Evolutionary conservation across 2,797 vertebrate species (phyloP).

Genomic region (Distichodus sexfasciatus): DNA sequence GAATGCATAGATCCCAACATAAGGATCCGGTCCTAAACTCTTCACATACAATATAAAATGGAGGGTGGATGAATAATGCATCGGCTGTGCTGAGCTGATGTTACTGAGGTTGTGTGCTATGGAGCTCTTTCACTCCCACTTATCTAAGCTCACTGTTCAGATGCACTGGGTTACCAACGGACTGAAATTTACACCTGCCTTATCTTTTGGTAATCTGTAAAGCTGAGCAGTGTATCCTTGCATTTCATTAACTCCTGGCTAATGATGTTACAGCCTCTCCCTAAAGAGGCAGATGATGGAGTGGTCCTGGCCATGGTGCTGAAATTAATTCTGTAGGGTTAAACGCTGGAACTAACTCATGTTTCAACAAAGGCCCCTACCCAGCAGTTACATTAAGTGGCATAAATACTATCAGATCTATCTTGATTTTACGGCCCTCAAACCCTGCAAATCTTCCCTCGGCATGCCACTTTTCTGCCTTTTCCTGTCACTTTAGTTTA

Average conservation of each 20-base stretch:
- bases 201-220: constrained; percentile 93
- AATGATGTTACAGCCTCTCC: constrained; percentile 99
- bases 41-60: constrained; percentile 7
- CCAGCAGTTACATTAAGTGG: constrained; percentile 97
- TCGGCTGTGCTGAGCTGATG: neutral
- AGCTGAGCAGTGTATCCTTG: constrained; percentile 99
- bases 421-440: constrained; percentile 83
- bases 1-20: neutral
- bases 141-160: neutral
- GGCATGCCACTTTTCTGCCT: constrained; percentile 20
- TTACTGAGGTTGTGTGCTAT: neutral
- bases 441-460: constrained; percentile 70
- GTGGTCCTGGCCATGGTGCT: constrained; percentile 90
- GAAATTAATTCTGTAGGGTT: constrained; percentile 99
- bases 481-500: constrained; percentile 34
- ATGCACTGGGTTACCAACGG: constrained; percentile 51
- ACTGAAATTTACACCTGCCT: constrained; percentile 92
- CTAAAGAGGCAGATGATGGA: constrained; percentile 97
- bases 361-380: constrained; percentile 98
- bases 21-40: neutral
- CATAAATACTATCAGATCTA: constrained; percentile 94
- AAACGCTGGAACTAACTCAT: constrained; percentile 99
- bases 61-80: constrained; percentile 8
- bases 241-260: constrained; percentile 99
- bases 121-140: constrained; percentile 6